Percentiles rank a stretch among this genome's conserved stretches.
These are phyloP conservation scores for Cheirogaleus major DNA, from an alignment of 2,797 vertebrate species.

Conservation along the genomic window DNA sequence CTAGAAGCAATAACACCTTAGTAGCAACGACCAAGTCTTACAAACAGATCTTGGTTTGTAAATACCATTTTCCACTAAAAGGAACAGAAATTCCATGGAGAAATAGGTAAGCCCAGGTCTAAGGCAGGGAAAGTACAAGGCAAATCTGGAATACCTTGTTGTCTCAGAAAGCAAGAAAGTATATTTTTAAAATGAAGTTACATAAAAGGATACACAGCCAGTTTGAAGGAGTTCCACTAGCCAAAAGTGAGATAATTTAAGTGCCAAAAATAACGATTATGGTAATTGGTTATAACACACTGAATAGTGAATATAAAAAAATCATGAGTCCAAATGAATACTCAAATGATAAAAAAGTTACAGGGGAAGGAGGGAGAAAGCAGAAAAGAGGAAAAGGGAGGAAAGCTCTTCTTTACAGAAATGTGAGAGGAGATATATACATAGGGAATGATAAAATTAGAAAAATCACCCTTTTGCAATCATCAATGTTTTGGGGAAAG, in stretches of 20 bases:
- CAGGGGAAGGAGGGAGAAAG: neutral
- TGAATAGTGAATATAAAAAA: neutral
- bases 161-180: constrained; percentile 19
- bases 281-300: neutral
- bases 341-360: neutral
- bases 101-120: neutral
- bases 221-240: neutral
- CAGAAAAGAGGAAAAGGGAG: neutral
- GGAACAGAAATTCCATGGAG: neutral
- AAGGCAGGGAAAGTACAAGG: neutral
- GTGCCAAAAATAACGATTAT: neutral
- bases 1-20: neutral
- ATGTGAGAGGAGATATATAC: neutral
- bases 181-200: neutral
- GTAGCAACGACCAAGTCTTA: neutral
- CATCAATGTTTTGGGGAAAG: neutral
- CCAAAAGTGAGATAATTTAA: neutral
- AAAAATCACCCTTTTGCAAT: neutral
- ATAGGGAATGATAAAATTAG: neutral
- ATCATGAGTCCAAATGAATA: neutral
- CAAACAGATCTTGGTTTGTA: neutral
- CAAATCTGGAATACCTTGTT: neutral
- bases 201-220: neutral
- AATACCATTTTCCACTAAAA: neutral
- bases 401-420: neutral